These are phyloP conservation scores for Amia ocellicauda DNA, from an alignment of 2,113 vertebrate species.

Conservation along the genomic window DNA sequence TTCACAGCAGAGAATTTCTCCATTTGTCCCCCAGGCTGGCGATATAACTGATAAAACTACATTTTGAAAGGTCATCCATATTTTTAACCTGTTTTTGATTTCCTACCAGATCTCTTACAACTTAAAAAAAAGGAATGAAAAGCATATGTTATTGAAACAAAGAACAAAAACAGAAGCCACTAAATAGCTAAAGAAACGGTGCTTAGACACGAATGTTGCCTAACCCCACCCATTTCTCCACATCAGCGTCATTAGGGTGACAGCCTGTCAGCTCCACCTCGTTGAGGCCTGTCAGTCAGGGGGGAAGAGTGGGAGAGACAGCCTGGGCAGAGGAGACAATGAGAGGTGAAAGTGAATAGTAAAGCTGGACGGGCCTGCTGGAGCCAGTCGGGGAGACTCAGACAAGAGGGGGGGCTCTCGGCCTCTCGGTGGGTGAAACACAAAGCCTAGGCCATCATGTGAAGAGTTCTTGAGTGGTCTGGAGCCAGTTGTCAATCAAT, in stretches of 20 bases:
- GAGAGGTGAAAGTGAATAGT: slow-evolving; percentile 61
- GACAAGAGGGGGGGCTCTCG: slow-evolving; percentile 66
- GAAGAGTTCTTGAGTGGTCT: slow-evolving; percentile 78
- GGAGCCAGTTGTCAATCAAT: slow-evolving; percentile 82
- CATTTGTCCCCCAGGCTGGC: too few relatives aligned
- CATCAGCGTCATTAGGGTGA: slow-evolving; percentile 42
- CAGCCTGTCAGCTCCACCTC: slow-evolving; percentile 57
- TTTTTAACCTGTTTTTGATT: too few relatives aligned
- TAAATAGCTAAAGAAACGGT: too few relatives aligned
- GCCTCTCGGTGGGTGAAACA: slow-evolving; percentile 67
- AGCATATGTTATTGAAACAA: too few relatives aligned
- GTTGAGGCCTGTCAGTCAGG: slow-evolving; percentile 39
- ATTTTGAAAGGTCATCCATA: too few relatives aligned
- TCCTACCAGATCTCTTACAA: too few relatives aligned
- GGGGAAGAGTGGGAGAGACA: slow-evolving; percentile 30
- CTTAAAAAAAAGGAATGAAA: too few relatives aligned
- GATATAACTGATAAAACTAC: too few relatives aligned
- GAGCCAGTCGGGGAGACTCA: slow-evolving; percentile 63
- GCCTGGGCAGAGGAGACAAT: slow-evolving; percentile 51
- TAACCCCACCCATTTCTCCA: slow-evolving; percentile 27
- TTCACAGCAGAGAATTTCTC: too few relatives aligned
- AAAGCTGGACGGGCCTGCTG: slow-evolving; percentile 51
- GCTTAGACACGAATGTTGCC: slow-evolving; percentile 23
- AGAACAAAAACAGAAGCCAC: too few relatives aligned
- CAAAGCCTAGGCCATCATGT: slow-evolving; percentile 72